Conservation (phyloP, 2,113 vertebrate species). For the Podarcis muralis region DNA sequence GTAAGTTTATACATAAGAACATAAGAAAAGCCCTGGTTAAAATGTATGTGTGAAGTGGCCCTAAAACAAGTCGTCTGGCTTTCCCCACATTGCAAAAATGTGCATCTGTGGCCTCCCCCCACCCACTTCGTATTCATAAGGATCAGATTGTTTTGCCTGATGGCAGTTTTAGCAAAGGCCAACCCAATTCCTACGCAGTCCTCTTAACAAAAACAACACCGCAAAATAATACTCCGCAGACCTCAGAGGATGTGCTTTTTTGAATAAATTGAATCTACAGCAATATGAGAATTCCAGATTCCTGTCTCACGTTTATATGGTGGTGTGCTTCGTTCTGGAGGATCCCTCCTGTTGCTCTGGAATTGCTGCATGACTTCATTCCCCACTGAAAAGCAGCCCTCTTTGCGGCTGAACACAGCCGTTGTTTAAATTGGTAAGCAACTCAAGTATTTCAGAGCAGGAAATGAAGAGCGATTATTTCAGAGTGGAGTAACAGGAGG, state of each 20-base stretch:
- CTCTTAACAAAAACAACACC: neutral
- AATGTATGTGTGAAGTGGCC: neutral
- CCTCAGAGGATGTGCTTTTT: neutral
- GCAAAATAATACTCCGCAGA: neutral
- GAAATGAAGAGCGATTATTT: conserved; percentile 13
- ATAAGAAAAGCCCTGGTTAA: neutral
- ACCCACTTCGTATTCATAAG: neutral
- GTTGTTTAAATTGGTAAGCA: conserved; percentile 2
- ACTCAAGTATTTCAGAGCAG: neutral
- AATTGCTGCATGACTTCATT: neutral
- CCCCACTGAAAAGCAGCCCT: neutral
- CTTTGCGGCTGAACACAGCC: neutral
- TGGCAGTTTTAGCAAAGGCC: neutral
- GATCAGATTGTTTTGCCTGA: neutral
- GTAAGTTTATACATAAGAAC: neutral
- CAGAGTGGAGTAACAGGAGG: neutral
- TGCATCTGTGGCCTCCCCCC: neutral
- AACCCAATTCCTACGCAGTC: neutral
- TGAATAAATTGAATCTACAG: neutral
- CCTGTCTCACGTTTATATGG: neutral
- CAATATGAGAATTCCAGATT: neutral
- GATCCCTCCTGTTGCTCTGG: neutral
- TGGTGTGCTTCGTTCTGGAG: neutral
- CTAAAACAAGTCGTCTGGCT: neutral
- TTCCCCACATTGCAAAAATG: neutral